Evolutionary conservation across 2,888 invertebrate genomes (phyloP).

Genomic region (Corythucha ciliata): DNA sequence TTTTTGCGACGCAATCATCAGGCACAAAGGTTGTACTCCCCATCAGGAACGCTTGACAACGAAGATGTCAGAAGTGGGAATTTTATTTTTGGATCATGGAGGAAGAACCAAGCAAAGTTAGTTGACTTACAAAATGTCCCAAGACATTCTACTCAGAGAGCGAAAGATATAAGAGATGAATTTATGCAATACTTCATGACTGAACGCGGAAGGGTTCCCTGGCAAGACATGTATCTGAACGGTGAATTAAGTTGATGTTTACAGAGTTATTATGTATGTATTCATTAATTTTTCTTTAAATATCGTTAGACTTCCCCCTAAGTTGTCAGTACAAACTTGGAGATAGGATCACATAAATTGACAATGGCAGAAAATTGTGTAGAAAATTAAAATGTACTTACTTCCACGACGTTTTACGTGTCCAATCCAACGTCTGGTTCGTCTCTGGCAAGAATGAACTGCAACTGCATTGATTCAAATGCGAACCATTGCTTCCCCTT

Average conservation of each 20-base stretch:
- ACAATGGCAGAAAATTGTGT: too few species aligned
- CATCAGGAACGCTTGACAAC: too few species aligned
- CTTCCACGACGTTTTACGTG: too few species aligned
- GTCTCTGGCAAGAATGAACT: neutral
- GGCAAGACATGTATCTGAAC: conserved; percentile 14
- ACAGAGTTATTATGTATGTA: neutral
- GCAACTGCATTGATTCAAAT: neutral
- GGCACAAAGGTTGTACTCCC: too few species aligned
- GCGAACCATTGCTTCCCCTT: conserved; percentile 3
- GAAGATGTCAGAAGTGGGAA: too few species aligned
- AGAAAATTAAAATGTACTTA: too few species aligned
- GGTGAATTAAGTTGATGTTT: neutral
- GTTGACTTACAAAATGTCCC: neutral
- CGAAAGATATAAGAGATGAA: conserved; percentile 21
- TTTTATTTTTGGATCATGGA: too few species aligned
- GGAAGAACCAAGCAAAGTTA: conserved; percentile 7
- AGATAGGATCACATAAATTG: too few species aligned
- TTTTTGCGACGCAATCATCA: too few species aligned
- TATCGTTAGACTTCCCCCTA: neutral
- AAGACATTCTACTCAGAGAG: conserved; percentile 10
- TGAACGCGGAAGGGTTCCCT: conserved; percentile 17
- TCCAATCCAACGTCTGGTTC: neutral
- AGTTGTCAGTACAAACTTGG: too few species aligned
- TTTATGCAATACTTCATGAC: conserved; percentile 22
- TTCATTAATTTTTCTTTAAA: neutral